Evolutionary conservation across 2,888 invertebrate species (phyloP).

Genomic region (Blera fallax): DNA sequence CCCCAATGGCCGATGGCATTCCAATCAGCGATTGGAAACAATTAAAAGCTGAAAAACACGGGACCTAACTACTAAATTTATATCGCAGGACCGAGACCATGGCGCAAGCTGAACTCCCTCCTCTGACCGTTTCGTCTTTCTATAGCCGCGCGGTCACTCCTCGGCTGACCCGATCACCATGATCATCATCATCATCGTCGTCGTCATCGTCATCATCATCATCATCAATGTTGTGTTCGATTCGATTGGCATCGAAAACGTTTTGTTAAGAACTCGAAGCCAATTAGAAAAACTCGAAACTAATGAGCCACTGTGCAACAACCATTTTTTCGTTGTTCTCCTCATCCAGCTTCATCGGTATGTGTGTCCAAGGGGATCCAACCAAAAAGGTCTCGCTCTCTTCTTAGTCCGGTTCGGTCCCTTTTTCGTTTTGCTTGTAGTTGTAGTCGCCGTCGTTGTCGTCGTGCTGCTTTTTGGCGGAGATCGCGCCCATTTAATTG

Average conservation of each 20-base stretch:
- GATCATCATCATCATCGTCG: slow-evolving; percentile 54
- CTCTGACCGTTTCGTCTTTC: background rate
- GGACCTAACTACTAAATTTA: slow-evolving; percentile 75
- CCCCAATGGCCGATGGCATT: slow-evolving; percentile 72
- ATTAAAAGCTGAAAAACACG: slow-evolving; percentile 81
- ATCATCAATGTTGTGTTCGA: slow-evolving; percentile 72
- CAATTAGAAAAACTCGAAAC: slow-evolving; percentile 77
- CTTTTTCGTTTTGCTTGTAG: slow-evolving; percentile 29
- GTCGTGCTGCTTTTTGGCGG: slow-evolving; percentile 64
- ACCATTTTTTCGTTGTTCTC: slow-evolving; percentile 73
- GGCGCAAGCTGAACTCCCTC: slow-evolving; percentile 26
- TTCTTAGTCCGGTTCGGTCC: slow-evolving; percentile 25
- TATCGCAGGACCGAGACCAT: slow-evolving; percentile 37
- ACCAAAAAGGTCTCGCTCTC: slow-evolving; percentile 18
- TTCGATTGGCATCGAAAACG: slow-evolving; percentile 75
- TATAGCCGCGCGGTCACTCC: background rate
- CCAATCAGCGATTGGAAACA: slow-evolving; percentile 79
- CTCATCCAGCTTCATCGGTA: background rate
- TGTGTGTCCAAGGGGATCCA: slow-evolving; percentile 9
- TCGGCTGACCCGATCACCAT: slow-evolving; percentile 52
- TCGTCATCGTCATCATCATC: slow-evolving; percentile 60
- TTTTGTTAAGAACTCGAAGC: slow-evolving; percentile 76
- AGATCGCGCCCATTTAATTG: slow-evolving; percentile 77
- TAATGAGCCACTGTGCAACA: slow-evolving; percentile 76
- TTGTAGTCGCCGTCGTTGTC: slow-evolving; percentile 25